These are phyloP conservation scores for Antennarius striatus DNA, from an alignment of 2,113 vertebrate species.

Conservation along the genomic window DNA sequence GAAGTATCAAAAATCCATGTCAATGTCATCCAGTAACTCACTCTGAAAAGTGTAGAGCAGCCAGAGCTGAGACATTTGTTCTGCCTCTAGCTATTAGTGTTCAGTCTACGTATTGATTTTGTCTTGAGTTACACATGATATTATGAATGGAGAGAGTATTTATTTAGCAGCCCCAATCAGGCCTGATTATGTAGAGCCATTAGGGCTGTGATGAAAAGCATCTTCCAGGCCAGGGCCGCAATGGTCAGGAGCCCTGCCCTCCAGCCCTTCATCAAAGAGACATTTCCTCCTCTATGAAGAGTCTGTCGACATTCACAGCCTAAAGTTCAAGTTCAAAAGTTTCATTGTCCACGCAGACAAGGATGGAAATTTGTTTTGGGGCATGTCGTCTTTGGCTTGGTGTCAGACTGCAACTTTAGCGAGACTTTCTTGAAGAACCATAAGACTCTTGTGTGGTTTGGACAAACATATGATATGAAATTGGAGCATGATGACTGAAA, in stretches of 20 bases:
- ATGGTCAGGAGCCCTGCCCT: slow-evolving; percentile 64
- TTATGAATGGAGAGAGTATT: slow-evolving; percentile 70
- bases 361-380: slow-evolving; percentile 67
- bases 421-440: slow-evolving; percentile 71
- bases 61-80: slow-evolving; percentile 54
- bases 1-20: slow-evolving; percentile 44
- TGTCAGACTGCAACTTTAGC: slow-evolving; percentile 60
- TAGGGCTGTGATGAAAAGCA: slow-evolving; percentile 72
- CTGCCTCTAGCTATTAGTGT: slow-evolving; percentile 52
- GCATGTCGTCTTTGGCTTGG: slow-evolving; percentile 72
- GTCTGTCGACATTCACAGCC: slow-evolving; percentile 52
- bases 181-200: slow-evolving; percentile 73
- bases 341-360: slow-evolving; percentile 53
- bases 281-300: slow-evolving; percentile 57
- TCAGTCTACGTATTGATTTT: slow-evolving; percentile 67
- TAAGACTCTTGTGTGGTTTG: slow-evolving; percentile 78
- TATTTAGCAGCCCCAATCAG: slow-evolving; percentile 71
- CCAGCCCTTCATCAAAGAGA: slow-evolving; percentile 59
- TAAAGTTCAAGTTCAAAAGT: slow-evolving; percentile 63
- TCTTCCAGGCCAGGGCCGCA: slow-evolving; percentile 65
- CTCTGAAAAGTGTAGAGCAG: slow-evolving; percentile 56
- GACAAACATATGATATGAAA: slow-evolving; percentile 78
- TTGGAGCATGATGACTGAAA: slow-evolving; percentile 76
- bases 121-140: slow-evolving; percentile 68
- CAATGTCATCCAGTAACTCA: slow-evolving; percentile 55